Evolutionary conservation across 2,113 vertebrate species (phyloP).

Genomic region (Andinoacara biseriatus): DNA sequence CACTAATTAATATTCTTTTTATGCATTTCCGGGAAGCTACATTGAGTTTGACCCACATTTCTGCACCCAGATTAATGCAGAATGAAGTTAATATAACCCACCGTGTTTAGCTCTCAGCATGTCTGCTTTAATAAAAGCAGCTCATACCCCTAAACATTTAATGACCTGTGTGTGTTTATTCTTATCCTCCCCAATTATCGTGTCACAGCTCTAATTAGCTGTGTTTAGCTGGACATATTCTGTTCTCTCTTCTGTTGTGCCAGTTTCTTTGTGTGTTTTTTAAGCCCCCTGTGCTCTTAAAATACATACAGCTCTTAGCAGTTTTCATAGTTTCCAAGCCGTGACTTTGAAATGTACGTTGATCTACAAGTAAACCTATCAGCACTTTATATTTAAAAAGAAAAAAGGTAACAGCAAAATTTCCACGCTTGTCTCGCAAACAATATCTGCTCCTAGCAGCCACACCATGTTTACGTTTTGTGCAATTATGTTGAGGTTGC

Average conservation of each 20-base stretch:
- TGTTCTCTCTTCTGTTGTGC: neutral
- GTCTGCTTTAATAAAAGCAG: constrained; percentile 31
- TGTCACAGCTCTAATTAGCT: constrained; percentile 58
- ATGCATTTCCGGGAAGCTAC: constrained; percentile 24
- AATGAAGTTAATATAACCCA: constrained; percentile 25
- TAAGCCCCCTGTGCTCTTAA: neutral
- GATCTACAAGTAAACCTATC: neutral
- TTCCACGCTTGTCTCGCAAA: neutral
- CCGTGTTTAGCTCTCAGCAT: constrained; percentile 11
- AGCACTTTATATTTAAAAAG: neutral
- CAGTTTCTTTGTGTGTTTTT: constrained; percentile 11
- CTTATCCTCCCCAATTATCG: constrained; percentile 54
- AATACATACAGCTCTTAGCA: neutral
- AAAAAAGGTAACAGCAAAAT: neutral
- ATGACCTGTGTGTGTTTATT: constrained; percentile 58
- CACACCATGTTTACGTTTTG: neutral
- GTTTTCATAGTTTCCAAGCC: neutral
- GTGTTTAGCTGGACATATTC: constrained; percentile 16
- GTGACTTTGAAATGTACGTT: neutral
- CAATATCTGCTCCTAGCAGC: neutral
- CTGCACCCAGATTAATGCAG: constrained; percentile 39
- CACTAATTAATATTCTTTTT: constrained; percentile 48
- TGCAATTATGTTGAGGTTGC: neutral
- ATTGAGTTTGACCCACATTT: constrained; percentile 49
- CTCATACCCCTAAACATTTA: constrained; percentile 58